These are phyloP conservation scores for Bradynema listronoti DNA, from an alignment of 1,140 invertebrate genomes.

Conservation along the genomic window DNA sequence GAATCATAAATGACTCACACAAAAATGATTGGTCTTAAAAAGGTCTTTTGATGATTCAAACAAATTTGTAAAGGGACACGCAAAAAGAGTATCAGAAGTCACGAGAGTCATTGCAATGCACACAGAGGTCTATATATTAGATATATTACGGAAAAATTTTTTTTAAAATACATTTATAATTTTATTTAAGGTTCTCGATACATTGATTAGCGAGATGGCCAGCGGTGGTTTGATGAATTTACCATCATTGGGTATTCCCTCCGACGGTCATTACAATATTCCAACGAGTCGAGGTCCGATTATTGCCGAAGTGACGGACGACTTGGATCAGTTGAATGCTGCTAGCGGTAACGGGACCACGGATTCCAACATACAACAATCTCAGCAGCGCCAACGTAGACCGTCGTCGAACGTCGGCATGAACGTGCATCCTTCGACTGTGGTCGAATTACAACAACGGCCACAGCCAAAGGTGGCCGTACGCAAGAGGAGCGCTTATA, in stretches of 20 bases:
- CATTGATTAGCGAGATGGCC: slow-evolving; percentile 39
- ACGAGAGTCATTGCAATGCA: too few species aligned
- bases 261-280: slow-evolving; percentile 2
- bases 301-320: slow-evolving; percentile 53
- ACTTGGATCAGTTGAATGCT: slow-evolving; percentile 36
- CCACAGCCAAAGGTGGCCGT: neutral
- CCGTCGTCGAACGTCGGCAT: neutral
- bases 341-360: too few species aligned
- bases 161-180: too few species aligned
- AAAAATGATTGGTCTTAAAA: too few species aligned
- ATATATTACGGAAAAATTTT: too few species aligned
- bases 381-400: too few species aligned
- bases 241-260: neutral
- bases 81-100: too few species aligned
- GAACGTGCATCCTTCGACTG: neutral
- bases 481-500: neutral
- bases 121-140: too few species aligned
- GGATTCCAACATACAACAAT: neutral
- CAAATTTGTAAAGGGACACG: too few species aligned
- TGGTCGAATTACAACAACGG: neutral
- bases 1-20: too few species aligned
- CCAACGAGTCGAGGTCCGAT: slow-evolving; percentile 36
- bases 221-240: slow-evolving; percentile 20
- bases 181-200: slow-evolving; percentile 49
- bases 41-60: too few species aligned